These are phyloP conservation scores for Stenodema calcarata DNA, from an alignment of 2,888 invertebrate genomes.

Conservation along the genomic window DNA sequence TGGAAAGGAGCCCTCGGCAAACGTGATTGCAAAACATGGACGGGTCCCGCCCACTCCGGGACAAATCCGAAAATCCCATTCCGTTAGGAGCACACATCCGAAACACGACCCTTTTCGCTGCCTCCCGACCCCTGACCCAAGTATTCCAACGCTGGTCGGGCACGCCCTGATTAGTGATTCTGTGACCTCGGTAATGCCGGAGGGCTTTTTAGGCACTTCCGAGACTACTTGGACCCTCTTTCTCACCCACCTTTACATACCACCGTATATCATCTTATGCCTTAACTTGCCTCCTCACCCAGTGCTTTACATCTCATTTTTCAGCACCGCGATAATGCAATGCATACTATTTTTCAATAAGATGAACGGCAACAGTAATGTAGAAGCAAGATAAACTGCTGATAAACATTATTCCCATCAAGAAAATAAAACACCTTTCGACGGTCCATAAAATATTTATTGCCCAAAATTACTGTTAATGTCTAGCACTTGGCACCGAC, in stretches of 20 bases:
- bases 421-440: no score
- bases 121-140: neutral
- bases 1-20: neutral
- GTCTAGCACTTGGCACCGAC: no score
- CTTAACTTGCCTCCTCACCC: no score
- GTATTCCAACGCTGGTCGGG: neutral
- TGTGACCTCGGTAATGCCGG: constrained; percentile 3
- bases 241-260: neutral
- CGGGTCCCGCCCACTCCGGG: neutral
- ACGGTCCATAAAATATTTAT: no score
- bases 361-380: no score
- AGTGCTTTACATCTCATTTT: no score
- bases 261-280: neutral
- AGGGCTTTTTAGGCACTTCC: constrained; percentile 15
- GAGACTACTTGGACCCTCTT: neutral
- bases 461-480: no score
- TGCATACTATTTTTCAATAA: no score
- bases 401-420: no score
- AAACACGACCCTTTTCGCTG: neutral
- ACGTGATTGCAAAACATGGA: constrained; percentile 44
- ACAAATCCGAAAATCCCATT: constrained; percentile 14
- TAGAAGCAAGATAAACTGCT: no score
- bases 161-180: constrained; percentile 36
- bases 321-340: no score
- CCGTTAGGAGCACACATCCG: constrained; percentile 28